A percentile compares a stretch with the other conserved stretches of the same genome.
Evolutionary conservation across 2,888 invertebrate genomes (phyloP).

Genomic region (Acholoe squamosa): DNA sequence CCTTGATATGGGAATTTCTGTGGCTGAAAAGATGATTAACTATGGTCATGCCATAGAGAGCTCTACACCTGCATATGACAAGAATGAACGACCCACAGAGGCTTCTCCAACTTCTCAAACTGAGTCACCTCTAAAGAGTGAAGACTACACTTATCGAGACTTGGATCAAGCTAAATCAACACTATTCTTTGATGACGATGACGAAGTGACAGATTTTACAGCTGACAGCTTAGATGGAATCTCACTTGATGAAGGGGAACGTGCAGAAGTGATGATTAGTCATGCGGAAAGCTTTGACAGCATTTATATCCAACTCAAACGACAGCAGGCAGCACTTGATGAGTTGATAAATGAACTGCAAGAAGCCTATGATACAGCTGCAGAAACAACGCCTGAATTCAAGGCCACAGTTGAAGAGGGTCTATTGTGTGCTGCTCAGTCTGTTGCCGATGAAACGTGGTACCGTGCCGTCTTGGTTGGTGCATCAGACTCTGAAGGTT

Average conservation of each 20-base stretch:
- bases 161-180: constrained; percentile 45
- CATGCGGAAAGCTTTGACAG: background rate
- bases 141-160: constrained; percentile 36
- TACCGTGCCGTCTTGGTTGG: constrained; percentile 75
- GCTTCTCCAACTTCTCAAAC: background rate
- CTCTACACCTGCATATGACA: background rate
- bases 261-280: background rate
- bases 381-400: background rate
- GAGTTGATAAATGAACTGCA: constrained; percentile 60
- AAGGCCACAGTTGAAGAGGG: background rate
- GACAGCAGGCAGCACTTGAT: background rate
- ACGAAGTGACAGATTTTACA: background rate
- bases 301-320: constrained; percentile 22
- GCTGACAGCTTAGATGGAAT: background rate
- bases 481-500: constrained; percentile 63
- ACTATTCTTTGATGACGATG: constrained; percentile 16
- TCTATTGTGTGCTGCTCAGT: constrained; percentile 72
- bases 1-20: constrained; percentile 76
- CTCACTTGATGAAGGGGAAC: constrained; percentile 2
- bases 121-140: background rate
- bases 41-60: constrained; percentile 68
- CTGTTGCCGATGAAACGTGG: constrained; percentile 75
- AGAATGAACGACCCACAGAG: background rate
- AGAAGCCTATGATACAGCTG: constrained; percentile 39
- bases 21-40: constrained; percentile 72